Percentiles rank a stretch among this genome's conserved stretches.
These are phyloP conservation scores for Petrocephalus schoutedeni DNA, from an alignment of 2,797 vertebrate species.

Conservation along the genomic window DNA sequence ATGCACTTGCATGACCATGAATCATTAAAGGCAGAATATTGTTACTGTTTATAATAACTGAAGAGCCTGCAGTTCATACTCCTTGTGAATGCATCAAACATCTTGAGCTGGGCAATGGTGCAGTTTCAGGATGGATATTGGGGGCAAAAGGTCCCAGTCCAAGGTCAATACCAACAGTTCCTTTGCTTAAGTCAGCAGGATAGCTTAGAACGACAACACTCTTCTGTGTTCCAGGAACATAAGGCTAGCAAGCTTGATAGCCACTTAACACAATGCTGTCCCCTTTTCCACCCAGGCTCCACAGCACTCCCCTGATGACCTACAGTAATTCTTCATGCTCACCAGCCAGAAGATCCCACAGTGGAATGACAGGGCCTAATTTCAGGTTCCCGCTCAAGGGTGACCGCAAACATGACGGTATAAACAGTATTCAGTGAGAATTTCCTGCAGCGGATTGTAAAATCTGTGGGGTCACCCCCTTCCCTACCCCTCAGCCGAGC, in stretches of 20 bases:
- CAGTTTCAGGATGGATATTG: background rate
- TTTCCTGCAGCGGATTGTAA: too few relatives aligned
- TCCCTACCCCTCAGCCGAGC: background rate
- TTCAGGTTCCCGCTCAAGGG: background rate
- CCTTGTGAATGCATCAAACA: background rate
- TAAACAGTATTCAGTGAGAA: background rate
- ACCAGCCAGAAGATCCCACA: background rate
- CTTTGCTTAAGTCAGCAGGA: conserved; percentile 19
- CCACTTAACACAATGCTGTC: conserved; percentile 30
- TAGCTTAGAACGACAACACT: background rate
- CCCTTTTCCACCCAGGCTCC: conserved; percentile 24
- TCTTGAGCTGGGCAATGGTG: background rate
- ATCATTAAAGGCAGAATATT: background rate
- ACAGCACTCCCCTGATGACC: conserved; percentile 4
- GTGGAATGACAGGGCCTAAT: background rate
- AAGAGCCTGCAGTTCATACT: background rate
- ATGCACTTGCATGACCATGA: background rate
- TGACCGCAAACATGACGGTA: background rate
- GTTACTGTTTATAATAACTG: background rate
- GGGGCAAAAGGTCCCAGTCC: background rate
- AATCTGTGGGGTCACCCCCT: background rate
- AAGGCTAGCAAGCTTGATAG: conserved; percentile 17
- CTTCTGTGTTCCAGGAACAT: background rate
- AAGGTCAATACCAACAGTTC: conserved; percentile 20
- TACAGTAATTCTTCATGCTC: background rate